Base-by-base conservation (phyloP, 2,797 vertebrate genomes). In the Catharus ustulatus region DNA sequence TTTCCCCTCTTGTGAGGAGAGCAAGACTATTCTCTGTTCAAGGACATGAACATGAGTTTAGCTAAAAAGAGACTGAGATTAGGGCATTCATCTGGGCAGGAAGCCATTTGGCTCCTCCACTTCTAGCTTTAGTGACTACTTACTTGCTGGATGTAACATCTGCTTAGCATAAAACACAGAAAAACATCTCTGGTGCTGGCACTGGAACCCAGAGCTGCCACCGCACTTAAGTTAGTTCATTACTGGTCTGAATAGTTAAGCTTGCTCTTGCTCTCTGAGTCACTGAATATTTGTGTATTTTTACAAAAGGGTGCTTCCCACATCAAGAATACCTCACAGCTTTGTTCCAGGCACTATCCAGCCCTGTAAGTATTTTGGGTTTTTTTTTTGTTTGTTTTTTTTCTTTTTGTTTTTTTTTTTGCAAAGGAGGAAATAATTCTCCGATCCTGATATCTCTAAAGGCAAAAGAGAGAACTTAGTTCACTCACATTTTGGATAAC, bases 281-380 rank as follows among this genome's bases (percentile, higher is more conserved):
- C 96, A 96, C 42, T 75, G 64, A 91, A 58, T 91, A 87, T 71
- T 94, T 85, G 40, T 34, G 49, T 93, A 87, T 78, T 93, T 92
- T 87, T 68, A 92, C 79, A 83, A 91, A 94, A 91, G 84, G 79
- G 40, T 11, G 27, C 69, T 96, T 85, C 94, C 94, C 95, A 96
- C 96, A 96, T 95, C 84, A 96, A 96, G 72, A 92, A 93, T 77
- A 96, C 85, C 89, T 94, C 62, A 51, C 30, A 85, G 72, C 91
- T 94, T 94, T 92, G 82, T 96, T 94, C 89, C 82, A 87, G 68
- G 78, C 87, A 91, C 48, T 92, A 74, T 89, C 34, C 46, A 89
- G 34, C 34, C 36, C 20, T 64, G 57, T 27, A 64, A 85, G 29
- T 68, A 67, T 77, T 94, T 89, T 27, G 48, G 24, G 1, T 3